Base-by-base conservation (phyloP, 1,140 invertebrate species). In the Lasioglossum baleicum region DNA sequence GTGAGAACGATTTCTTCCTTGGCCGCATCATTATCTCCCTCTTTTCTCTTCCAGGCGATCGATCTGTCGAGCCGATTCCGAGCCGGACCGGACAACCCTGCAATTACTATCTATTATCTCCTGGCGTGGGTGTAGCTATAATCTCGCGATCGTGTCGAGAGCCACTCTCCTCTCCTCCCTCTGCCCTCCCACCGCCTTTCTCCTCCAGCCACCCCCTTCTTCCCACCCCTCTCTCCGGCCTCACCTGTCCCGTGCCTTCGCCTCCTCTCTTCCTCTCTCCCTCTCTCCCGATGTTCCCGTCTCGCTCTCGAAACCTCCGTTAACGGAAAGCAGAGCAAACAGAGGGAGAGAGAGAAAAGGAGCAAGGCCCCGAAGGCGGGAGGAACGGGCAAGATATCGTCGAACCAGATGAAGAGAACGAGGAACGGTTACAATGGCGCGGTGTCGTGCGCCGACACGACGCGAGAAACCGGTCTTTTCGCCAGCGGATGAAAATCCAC, bases 71-170 rank as follows among this genome's bases (percentile, higher is more conserved):
- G 82, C 86, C 82, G 85, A 87, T 87, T 87, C 75, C 79, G 44
- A 76, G 77, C 85, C 85, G 84, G 82, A 66, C 79, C 79, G 82
- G 70, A 86, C 85, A 87, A 84, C 76, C 86, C 86, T 80, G 85
- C 86, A 87, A 87, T 87, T 87, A 87, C 86, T 87, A 87, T 87
- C 85, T 87, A 87, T 87, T 87, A 87, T 87, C 85, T 87, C 69
- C 74, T 75, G 86, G 86, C 86, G 86, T 87, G 86, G 86, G 86
- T 87, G 86, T 87, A 87, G 86, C 80, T 87, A 83, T 84, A 87
- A 87, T 87, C 86, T 87, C 83, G 84, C 85, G 84, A 87, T 87
- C 85, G 85, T 87, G 85, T 87, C 85, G 85, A 87, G 84, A 72
- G 84, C 84, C 85, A 86, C 82, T 83, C 82, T 75, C 67, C 77